A percentile compares a stretch with the other conserved stretches of the same genome.
phyloP scores from a whole-genome alignment of 1,140 invertebrate species.

The Gonioctena quinquepunctata region DNA sequence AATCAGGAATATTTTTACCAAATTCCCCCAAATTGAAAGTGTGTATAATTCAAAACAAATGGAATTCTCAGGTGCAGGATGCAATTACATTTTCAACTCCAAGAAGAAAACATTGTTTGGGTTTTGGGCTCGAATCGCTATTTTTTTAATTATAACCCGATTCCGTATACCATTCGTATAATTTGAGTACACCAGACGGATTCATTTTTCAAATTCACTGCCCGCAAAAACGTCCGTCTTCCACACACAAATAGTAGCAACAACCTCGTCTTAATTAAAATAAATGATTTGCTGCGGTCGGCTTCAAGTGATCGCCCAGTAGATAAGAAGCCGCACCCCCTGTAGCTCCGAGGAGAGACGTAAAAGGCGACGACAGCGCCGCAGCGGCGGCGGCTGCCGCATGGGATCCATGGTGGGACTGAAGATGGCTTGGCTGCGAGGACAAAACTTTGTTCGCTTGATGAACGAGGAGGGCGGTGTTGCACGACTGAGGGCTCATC shows the following conservation, averaged over 20 bases:
- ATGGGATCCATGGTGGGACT: slow-evolving; percentile 48
- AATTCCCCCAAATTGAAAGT: too few relatives aligned
- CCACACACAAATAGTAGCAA: not conserved
- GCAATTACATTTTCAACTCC: too few relatives aligned
- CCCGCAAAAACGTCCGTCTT: too few relatives aligned
- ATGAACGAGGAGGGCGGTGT: slow-evolving; percentile 54
- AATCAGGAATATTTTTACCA: too few relatives aligned
- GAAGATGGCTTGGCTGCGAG: slow-evolving; percentile 49
- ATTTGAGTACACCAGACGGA: not conserved
- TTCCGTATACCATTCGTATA: not conserved
- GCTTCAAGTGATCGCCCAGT: slow-evolving; percentile 53
- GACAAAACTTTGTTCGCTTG: slow-evolving; percentile 54
- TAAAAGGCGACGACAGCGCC: slow-evolving; percentile 54
- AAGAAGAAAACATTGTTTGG: too few relatives aligned
- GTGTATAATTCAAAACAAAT: too few relatives aligned
- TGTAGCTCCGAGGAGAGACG: slow-evolving; percentile 53
- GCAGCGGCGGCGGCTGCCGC: slow-evolving; percentile 50
- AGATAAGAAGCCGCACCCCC: slow-evolving; percentile 52
- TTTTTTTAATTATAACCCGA: too few relatives aligned
- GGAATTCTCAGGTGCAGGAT: too few relatives aligned
- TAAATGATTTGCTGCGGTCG: slow-evolving; percentile 51
- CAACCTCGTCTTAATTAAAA: slow-evolving; percentile 43
- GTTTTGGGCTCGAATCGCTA: too few relatives aligned
- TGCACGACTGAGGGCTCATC: slow-evolving; percentile 53
- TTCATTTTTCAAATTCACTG: not conserved